A percentile compares a stretch with the other conserved stretches of the same genome.
Conservation (phyloP, 2,888 invertebrate species). For the Sympetrum striolatum region DNA sequence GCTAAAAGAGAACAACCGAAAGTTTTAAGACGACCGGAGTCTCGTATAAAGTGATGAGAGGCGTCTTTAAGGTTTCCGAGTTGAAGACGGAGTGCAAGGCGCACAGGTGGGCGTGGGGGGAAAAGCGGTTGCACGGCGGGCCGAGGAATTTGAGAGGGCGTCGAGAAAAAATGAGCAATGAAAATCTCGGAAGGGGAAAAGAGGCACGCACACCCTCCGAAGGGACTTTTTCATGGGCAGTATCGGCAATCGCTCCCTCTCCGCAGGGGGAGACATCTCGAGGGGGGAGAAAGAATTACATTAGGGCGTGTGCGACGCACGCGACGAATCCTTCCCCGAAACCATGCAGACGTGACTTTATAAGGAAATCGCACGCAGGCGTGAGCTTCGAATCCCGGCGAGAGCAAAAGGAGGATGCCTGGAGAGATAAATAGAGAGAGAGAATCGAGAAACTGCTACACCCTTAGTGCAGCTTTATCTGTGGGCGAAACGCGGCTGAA, state of each 20-base stretch:
- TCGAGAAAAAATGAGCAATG: constrained; percentile 8
- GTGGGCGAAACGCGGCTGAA: not conserved
- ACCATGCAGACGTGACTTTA: not conserved
- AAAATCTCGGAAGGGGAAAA: not conserved
- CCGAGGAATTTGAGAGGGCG: constrained; percentile 29
- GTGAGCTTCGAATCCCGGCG: not conserved
- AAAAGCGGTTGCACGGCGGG: not conserved
- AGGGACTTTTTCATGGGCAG: not conserved
- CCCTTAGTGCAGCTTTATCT: not conserved
- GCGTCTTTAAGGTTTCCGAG: too few species aligned
- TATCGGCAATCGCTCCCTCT: not conserved
- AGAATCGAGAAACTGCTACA: not conserved
- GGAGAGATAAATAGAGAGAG: not conserved
- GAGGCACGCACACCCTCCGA: not conserved
- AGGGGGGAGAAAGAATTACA: not conserved
- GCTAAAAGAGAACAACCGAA: too few species aligned
- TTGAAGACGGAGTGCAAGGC: too few species aligned
- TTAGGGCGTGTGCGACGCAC: not conserved
- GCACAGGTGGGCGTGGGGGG: constrained; percentile 2
- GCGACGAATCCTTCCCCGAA: not conserved
- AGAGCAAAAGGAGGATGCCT: not conserved
- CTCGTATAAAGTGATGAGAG: too few species aligned
- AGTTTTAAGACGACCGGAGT: too few species aligned
- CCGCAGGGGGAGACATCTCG: not conserved
- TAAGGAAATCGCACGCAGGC: not conserved